Evolutionary conservation across 2,797 vertebrate genomes (phyloP).

Genomic region (Typhlichthys subterraneus): DNA sequence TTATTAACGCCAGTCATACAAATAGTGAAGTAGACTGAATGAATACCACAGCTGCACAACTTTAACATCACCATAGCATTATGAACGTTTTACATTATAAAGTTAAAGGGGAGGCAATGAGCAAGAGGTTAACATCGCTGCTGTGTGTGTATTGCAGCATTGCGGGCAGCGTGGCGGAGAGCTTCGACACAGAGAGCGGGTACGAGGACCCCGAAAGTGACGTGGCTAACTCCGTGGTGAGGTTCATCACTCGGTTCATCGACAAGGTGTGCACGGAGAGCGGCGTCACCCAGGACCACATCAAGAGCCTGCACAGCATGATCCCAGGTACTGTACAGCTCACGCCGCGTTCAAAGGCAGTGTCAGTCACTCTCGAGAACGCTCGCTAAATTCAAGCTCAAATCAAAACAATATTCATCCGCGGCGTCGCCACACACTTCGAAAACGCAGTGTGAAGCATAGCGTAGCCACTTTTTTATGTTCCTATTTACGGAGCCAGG

Average conservation of each 20-base stretch:
- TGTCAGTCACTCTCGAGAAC: no score
- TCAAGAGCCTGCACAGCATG: constrained; percentile 97
- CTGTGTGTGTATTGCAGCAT: constrained; percentile 79
- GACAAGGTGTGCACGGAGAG: constrained; percentile 99
- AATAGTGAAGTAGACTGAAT: no score
- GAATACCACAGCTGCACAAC: no score
- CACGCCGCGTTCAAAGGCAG: not conserved
- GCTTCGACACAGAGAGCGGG: constrained; percentile 97
- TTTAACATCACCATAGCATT: not conserved
- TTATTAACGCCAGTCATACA: no score
- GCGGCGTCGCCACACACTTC: no score
- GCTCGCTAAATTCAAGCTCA: no score
- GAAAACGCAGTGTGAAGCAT: no score
- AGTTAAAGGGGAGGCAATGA: not conserved
- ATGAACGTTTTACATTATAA: not conserved
- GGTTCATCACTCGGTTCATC: constrained; percentile 94
- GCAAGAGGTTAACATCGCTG: not conserved
- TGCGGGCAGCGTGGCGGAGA: constrained; percentile 96
- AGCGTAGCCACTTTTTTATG: no score
- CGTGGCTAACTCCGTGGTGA: constrained; percentile 89
- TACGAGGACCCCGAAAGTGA: constrained; percentile 97
- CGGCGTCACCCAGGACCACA: constrained; percentile 96
- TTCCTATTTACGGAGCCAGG: no score
- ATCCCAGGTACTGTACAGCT: constrained; percentile 86
- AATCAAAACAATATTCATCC: no score